phyloP scores from a whole-genome alignment of 2,888 invertebrate species.

The Trilocha varians region DNA sequence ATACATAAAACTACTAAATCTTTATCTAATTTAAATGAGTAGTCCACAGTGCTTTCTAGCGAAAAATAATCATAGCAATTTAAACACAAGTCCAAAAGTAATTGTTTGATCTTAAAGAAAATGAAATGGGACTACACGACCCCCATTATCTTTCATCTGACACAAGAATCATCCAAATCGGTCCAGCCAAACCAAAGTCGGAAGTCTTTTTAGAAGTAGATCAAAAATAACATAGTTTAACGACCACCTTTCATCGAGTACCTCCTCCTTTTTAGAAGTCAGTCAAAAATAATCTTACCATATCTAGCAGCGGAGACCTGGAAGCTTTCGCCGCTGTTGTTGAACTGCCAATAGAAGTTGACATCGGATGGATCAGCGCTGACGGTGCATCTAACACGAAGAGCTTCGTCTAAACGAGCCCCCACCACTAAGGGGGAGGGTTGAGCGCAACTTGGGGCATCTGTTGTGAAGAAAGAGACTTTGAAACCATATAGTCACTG shows the following conservation, averaged over 20 bases:
- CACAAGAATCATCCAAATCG: no score
- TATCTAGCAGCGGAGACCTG: conserved; percentile 81
- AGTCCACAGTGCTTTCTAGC: no score
- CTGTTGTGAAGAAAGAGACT: conserved; percentile 51
- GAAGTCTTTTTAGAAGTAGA: no score
- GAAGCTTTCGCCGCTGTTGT: conserved; percentile 90
- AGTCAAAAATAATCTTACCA: conserved; percentile 18
- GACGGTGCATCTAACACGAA: conserved; percentile 86
- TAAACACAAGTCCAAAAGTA: no score
- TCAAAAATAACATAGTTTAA: no score
- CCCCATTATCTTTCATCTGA: no score
- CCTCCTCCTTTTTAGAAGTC: background rate
- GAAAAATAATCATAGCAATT: no score
- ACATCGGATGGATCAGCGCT: conserved; percentile 89
- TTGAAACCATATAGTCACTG: no score
- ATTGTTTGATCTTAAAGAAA: no score
- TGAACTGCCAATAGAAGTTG: conserved; percentile 91
- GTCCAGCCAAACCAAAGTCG: no score
- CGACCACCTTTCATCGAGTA: background rate
- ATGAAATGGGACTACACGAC: no score
- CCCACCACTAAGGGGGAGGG: conserved; percentile 82
- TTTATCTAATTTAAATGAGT: no score
- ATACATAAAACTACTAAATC: background rate
- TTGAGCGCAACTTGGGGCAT: conserved; percentile 85
- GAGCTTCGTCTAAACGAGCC: conserved; percentile 85